A percentile compares a stretch with the other conserved stretches of the same genome.
Evolutionary conservation across 2,113 vertebrate species (phyloP).

Genomic region (Heterocephalus glaber): DNA sequence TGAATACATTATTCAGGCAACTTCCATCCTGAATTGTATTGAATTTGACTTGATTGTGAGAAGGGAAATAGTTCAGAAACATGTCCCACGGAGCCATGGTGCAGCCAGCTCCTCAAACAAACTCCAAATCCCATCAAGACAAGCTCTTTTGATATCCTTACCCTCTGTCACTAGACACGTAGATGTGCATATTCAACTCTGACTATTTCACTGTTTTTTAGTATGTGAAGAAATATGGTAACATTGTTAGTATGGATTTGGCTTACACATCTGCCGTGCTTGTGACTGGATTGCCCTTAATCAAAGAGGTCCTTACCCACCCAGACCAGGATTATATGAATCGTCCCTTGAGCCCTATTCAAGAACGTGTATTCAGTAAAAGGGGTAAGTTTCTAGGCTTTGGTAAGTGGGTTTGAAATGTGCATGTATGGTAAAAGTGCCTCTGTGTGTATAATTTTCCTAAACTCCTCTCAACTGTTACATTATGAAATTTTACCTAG

Average conservation of each 20-base stretch:
- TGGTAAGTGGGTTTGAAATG: neutral
- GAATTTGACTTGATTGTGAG: too few species aligned
- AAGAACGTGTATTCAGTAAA: slow-evolving; percentile 79
- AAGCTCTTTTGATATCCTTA: too few species aligned
- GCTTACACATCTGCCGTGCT: slow-evolving; percentile 56
- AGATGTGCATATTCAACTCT: neutral
- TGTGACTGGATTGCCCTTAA: neutral
- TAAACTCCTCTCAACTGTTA: neutral
- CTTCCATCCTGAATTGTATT: too few species aligned
- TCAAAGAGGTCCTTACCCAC: neutral
- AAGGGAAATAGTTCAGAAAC: too few species aligned
- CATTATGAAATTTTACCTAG: neutral
- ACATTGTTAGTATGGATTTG: slow-evolving; percentile 82
- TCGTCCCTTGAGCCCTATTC: slow-evolving; percentile 63
- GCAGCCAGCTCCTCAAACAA: too few species aligned
- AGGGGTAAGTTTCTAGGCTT: slow-evolving; percentile 81
- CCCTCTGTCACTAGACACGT: too few species aligned
- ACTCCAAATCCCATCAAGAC: too few species aligned
- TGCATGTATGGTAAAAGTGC: neutral
- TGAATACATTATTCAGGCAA: too few species aligned
- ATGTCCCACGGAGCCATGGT: too few species aligned
- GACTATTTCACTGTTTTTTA: slow-evolving; percentile 70
- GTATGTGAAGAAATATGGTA: slow-evolving; percentile 87
- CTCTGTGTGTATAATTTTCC: neutral
- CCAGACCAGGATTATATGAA: neutral